These are phyloP conservation scores for Himantopus leucocephalus DNA, from an alignment of 2,113 vertebrate genomes.

Conservation along the genomic window DNA sequence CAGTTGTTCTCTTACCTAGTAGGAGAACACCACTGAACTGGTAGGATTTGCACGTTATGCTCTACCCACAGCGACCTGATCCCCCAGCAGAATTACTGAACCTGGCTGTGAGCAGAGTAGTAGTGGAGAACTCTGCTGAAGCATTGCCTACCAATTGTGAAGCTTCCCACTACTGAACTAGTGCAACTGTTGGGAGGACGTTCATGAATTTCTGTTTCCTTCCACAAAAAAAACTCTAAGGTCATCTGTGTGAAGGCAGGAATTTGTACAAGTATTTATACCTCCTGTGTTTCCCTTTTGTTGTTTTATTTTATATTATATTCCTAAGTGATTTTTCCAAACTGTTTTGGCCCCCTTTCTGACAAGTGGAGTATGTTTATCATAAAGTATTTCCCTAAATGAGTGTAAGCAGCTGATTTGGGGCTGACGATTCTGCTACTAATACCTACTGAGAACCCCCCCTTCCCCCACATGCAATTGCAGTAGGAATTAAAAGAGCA, in stretches of 20 bases:
- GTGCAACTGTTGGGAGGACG: neutral
- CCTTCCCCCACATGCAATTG: neutral
- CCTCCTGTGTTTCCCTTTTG: neutral
- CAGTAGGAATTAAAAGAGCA: neutral
- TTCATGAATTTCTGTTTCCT: neutral
- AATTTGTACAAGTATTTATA: neutral
- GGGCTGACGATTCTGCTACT: neutral
- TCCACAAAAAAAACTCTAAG: neutral
- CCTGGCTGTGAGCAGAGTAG: neutral
- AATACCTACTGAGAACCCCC: neutral
- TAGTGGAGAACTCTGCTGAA: neutral
- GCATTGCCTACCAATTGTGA: neutral
- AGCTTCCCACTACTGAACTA: neutral
- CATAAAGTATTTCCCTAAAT: neutral
- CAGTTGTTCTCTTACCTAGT: neutral
- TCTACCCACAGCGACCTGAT: neutral
- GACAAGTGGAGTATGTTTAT: neutral
- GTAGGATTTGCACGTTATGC: neutral
- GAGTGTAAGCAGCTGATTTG: neutral
- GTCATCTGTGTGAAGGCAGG: neutral
- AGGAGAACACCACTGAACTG: neutral
- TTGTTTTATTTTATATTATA: neutral
- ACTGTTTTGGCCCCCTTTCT: neutral
- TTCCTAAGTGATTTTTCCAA: neutral
- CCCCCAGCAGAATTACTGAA: neutral